A percentile compares a stretch with the other conserved stretches of the same genome.
Conservation (phyloP, 2,797 vertebrate species). For the Pampus argenteus region DNA sequence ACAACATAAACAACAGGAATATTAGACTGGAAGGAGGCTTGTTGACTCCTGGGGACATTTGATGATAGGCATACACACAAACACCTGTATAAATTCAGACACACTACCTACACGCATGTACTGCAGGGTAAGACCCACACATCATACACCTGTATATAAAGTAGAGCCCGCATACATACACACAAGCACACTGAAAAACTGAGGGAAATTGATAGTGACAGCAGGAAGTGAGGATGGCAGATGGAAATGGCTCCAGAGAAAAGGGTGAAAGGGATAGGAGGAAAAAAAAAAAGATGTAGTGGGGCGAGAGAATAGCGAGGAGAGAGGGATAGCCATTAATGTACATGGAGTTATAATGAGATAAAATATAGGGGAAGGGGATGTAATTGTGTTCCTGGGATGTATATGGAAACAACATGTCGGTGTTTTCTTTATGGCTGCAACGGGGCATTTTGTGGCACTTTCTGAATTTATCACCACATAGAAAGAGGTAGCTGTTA, state of each 20-base stretch:
- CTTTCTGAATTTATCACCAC: conserved; percentile 4
- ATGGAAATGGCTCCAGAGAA: conserved; percentile 26
- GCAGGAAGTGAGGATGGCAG: conserved; percentile 35
- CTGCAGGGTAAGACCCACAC: conserved; percentile 5
- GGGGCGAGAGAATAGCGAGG: background rate
- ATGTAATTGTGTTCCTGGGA: background rate
- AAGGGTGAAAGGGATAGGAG: conserved; percentile 25
- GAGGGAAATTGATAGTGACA: conserved; percentile 42
- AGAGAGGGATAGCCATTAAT: conserved; percentile 35
- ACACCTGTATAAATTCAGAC: conserved; percentile 2
- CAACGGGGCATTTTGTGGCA: background rate
- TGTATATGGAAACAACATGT: background rate
- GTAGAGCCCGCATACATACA: conserved; percentile 27
- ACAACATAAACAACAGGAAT: conserved; percentile 44
- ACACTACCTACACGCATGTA: background rate
- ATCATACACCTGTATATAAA: conserved; percentile 25
- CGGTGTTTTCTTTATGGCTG: conserved; percentile 9
- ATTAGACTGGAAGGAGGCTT: conserved; percentile 23
- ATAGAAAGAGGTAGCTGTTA: no score
- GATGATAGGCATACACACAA: conserved; percentile 26
- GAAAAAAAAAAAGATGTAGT: background rate
- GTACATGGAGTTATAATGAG: background rate
- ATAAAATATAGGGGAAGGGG: conserved; percentile 8
- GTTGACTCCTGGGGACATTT: conserved; percentile 33
- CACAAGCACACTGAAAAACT: background rate